phyloP scores from a whole-genome alignment of 2,888 invertebrate species.

The Torymus texanus region DNA sequence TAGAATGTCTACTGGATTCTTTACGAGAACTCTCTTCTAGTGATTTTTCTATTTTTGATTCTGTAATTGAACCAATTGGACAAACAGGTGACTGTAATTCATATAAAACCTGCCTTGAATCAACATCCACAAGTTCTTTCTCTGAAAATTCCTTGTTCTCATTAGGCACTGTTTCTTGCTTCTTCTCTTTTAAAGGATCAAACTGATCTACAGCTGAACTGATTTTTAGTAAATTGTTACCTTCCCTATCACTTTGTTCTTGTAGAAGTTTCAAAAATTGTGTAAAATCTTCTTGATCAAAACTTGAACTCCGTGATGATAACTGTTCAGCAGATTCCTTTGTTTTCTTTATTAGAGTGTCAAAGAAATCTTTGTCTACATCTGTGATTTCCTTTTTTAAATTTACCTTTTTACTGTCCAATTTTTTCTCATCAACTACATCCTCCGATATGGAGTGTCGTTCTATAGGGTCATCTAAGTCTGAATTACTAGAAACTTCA shows the following conservation, averaged over 20 bases:
- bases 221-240: constrained; percentile 4
- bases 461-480: constrained; percentile 72
- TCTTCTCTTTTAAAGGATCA: constrained; percentile 58
- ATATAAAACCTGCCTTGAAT: constrained; percentile 21
- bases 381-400: constrained; percentile 71
- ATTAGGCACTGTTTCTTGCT: constrained; percentile 51
- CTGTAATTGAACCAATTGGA: neutral
- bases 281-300: constrained; percentile 72
- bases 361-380: constrained; percentile 72
- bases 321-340: constrained; percentile 67
- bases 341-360: constrained; percentile 66
- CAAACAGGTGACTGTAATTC: constrained; percentile 35
- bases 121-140: constrained; percentile 25
- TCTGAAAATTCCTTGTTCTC: constrained; percentile 25
- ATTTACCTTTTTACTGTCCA: constrained; percentile 66
- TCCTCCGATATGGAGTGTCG: constrained; percentile 69
- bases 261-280: constrained; percentile 70
- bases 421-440: constrained; percentile 60
- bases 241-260: constrained; percentile 63
- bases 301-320: constrained; percentile 70
- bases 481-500: constrained; percentile 70
- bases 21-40: constrained; percentile 54
- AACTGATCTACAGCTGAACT: constrained; percentile 48
- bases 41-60: constrained; percentile 51
- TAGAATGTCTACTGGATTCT: constrained; percentile 55